Evolutionary conservation across 2,113 vertebrate genomes (phyloP), one percentile per base, ranked within the genome.

Genomic region (Neopipo cinnamomea): DNA sequence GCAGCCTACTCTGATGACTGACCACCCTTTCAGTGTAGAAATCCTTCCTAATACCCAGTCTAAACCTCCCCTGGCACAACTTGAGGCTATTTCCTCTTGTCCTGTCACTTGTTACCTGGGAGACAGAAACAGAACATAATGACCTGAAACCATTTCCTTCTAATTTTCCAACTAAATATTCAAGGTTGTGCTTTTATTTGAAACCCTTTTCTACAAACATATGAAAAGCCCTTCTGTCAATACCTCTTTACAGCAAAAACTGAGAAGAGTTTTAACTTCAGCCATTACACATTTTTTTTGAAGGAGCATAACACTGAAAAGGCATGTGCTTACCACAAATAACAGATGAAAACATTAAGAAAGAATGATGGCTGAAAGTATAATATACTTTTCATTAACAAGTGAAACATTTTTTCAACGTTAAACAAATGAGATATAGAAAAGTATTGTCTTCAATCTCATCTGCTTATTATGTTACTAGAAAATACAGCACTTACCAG

Each of bases 401-500:
- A 85, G 11, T 8, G 25, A 72, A 82, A 2, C 5, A 3, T 8
- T 27, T 44, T 56, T 63, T 47, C 37, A 85, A 24, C 23, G 53
- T 44, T 55, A 87, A 82, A 42, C 22, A 53, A 87, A 74, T 22
- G 8, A 87, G 31, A 30, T 31, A 33, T 75, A 61, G n/a, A 79
- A 89, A 85, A 77, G 42, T 75, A 87, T 79, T 97, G 92, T 90
- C 96, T 97, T 96, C 97, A 96, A 78, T 97, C 95, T 97, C 97
- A 98, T 97, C 97, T 98, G 96, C 96, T 97, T 86, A 88, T 97
- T 97, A 96, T 87, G 91, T 97, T 97, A 97, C 88, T 93, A 96
- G 83, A 98, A 91, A 96, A 95, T 93, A 98, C 62, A 91, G 97
- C 97, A 99, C 99, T 99, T 98, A 99, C 99, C 99, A 99, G 98